phyloP scores from a whole-genome alignment of 1,140 invertebrate species.

The Atta cephalotes region DNA sequence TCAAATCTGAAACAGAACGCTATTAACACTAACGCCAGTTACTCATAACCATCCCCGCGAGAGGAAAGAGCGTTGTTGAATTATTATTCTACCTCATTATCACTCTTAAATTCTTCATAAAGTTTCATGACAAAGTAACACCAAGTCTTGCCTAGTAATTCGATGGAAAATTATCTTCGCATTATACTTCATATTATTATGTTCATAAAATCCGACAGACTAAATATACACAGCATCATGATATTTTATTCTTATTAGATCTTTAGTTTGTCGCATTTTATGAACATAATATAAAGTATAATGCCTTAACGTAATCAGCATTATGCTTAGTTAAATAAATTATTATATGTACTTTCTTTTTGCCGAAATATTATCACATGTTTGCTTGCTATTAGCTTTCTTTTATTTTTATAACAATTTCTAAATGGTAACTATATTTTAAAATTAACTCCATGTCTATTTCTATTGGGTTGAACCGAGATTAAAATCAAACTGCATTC shows the following conservation, averaged over 20 bases:
- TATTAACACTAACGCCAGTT: conserved; percentile 38
- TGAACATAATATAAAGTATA: neutral
- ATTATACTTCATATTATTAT: neutral
- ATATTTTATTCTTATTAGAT: neutral
- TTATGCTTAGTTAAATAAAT: neutral
- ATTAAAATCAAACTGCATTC: too few species aligned
- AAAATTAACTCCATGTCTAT: neutral
- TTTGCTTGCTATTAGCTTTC: neutral
- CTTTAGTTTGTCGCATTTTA: neutral
- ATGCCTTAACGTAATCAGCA: neutral
- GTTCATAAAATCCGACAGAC: neutral
- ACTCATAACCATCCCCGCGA: conserved; percentile 36
- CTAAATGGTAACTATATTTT: neutral
- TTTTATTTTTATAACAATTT: neutral
- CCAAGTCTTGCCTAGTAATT: conserved; percentile 27
- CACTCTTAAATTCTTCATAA: conserved; percentile 27
- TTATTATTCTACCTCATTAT: conserved; percentile 36
- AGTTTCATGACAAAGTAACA: conserved; percentile 51
- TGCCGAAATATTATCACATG: neutral
- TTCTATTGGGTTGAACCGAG: too few species aligned
- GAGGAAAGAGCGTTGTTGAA: conserved; percentile 10
- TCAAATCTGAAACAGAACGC: conserved; percentile 67
- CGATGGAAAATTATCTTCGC: conserved; percentile 69
- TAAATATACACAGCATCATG: neutral
- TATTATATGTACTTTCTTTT: neutral